Percentiles rank a stretch among this genome's conserved stretches.
Conservation (phyloP, 2,113 vertebrate species). For the Hypocryptadius cinnamomeus region DNA sequence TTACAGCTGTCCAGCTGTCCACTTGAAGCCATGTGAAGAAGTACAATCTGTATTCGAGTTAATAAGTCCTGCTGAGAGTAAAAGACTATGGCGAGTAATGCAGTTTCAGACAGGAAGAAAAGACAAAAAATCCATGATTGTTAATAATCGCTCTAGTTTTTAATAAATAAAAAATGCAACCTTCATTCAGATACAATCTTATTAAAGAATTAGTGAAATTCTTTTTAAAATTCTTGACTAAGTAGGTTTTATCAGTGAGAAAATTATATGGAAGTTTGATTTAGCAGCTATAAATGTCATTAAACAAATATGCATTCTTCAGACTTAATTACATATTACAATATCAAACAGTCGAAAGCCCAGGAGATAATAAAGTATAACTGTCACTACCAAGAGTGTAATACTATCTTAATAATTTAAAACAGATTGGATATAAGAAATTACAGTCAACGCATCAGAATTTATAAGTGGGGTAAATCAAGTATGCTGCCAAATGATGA, state of each 20-base stretch:
- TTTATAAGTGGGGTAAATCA: not conserved
- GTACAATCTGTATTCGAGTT: not conserved
- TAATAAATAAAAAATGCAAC: not conserved
- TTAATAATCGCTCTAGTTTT: not conserved
- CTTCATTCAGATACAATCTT: not conserved
- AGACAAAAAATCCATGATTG: not conserved
- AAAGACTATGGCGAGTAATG: not conserved
- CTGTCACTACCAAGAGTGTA: not conserved
- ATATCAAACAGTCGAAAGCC: not conserved
- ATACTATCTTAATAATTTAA: slow-evolving; percentile 3
- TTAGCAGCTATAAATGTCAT: not conserved
- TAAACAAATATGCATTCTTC: not conserved
- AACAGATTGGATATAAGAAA: not conserved
- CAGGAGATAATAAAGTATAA: not conserved
- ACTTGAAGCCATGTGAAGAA: not conserved
- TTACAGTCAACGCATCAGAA: not conserved
- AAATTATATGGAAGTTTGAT: not conserved
- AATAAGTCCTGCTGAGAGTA: not conserved
- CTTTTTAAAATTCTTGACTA: not conserved
- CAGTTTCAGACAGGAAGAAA: not conserved
- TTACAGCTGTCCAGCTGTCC: not conserved
- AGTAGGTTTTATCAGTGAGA: not conserved
- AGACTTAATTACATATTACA: slow-evolving; percentile 13
- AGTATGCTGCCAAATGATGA: not conserved
- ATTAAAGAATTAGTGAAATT: not conserved